Evolutionary conservation across 2,888 invertebrate genomes (phyloP), one percentile per base, ranked within the genome.

Genomic region (Drosophila paramelanica): DNA sequence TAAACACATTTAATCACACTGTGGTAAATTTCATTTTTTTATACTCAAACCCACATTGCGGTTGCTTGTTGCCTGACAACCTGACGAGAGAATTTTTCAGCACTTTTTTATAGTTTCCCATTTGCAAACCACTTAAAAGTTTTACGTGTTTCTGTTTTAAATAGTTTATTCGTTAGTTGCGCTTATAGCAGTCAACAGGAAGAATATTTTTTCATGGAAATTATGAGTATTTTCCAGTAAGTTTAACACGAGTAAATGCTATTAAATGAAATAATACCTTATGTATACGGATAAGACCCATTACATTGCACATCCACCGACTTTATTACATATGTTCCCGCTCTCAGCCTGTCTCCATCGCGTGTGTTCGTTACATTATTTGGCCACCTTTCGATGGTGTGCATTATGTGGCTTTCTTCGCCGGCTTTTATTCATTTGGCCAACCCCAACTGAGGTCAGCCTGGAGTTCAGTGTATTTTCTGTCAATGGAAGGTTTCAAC

Each of bases 81-180:
- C 55, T 59, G 60, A 50, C 49, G 49, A 13, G 72, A 51, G 73
- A 75, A 77, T 77, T 73, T 73, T 70, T 69, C 59, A 46, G 75
- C 70, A 77, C 81, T 87, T 83, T 82, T 79, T 76, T 79, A 87
- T 75, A 84, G 89, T 89, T 89, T 65, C 69, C 61, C 72, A 79
- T 79, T 81, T 78, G 64, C 77, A 68, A 83, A 64, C 89, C 81
- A 74, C 84, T 73, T 62, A 72, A 77, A 69, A 78, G 62, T 86
- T 83, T 56, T 42, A 67, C 50, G 53, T 60, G 73, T 61, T 77
- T 57, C 65, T 66, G 60, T 72, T 81, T 77, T 67, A 77, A 87
- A 81, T 87, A 71, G 77, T 83, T 87, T 77, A 47, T 45, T 42
- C 53, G 52, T 52, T 53, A 41, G 58, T 36, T 50, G 39, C 7